phyloP scores from a whole-genome alignment of 2,113 vertebrate genomes.

The Hypomesus transpacificus region DNA sequence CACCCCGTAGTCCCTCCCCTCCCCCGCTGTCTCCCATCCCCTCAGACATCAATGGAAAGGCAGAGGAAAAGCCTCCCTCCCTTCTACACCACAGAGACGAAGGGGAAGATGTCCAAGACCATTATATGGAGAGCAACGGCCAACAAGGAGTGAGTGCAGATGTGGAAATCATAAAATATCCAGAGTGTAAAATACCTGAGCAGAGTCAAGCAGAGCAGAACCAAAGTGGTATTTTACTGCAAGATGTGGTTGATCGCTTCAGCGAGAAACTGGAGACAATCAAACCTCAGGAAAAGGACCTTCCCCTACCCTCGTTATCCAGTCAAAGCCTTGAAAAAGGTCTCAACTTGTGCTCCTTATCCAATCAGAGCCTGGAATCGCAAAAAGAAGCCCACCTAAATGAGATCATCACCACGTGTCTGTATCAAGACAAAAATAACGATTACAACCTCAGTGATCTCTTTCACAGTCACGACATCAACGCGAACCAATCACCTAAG shows the following conservation, averaged over 20 bases:
- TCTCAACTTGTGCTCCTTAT: constrained; percentile 54
- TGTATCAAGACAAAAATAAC: constrained; percentile 77
- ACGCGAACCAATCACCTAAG: constrained; percentile 82
- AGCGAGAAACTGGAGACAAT: constrained; percentile 89
- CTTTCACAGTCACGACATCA: constrained; percentile 79
- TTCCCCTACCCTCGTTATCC: constrained; percentile 39
- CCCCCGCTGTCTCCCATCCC: constrained; percentile 85
- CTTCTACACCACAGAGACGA: constrained; percentile 75
- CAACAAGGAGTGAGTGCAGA: constrained; percentile 22
- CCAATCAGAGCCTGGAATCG: constrained; percentile 68
- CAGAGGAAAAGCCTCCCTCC: constrained; percentile 76
- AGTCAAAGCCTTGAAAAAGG: constrained; percentile 65
- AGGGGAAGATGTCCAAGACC: constrained; percentile 25
- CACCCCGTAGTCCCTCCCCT: constrained; percentile 78
- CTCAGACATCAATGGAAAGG: constrained; percentile 70
- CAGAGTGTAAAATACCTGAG: constrained; percentile 38
- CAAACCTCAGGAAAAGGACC: constrained; percentile 76
- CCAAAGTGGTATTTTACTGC: constrained; percentile 74
- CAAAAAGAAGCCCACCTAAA: constrained; percentile 77
- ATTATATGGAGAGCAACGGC: neutral
- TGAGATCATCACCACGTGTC: constrained; percentile 87
- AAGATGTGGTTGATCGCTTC: constrained; percentile 86
- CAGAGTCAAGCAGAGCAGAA: constrained; percentile 61
- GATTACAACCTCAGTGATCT: constrained; percentile 90
- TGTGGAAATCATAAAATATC: constrained; percentile 34